Evolutionary conservation across 2,888 invertebrate species (phyloP).

Genomic region (Eupithecia subfuscata): DNA sequence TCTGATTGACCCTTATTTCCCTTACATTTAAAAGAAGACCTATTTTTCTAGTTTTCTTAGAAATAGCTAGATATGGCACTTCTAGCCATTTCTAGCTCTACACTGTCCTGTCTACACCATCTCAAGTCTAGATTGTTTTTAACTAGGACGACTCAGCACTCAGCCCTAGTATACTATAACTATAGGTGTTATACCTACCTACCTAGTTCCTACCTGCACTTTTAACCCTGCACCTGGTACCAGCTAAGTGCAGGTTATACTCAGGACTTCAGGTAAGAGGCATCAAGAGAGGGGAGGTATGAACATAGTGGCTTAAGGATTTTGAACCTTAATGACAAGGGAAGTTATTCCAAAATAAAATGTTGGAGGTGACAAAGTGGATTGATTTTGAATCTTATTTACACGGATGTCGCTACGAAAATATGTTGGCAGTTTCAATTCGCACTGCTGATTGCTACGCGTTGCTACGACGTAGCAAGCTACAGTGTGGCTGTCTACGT

Average conservation of each 20-base stretch:
- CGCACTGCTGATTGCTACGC: neutral
- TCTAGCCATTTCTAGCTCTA: neutral
- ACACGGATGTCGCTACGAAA: neutral
- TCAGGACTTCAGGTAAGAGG: constrained; percentile 17
- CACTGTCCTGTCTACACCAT: neutral
- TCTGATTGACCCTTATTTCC: too few species aligned
- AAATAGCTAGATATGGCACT: too few species aligned
- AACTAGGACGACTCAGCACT: constrained; percentile 31
- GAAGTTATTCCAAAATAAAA: neutral
- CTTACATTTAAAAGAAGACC: too few species aligned
- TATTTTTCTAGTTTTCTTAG: too few species aligned
- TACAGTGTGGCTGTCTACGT: neutral
- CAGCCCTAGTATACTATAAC: neutral
- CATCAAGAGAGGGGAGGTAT: neutral
- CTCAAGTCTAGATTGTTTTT: constrained; percentile 33
- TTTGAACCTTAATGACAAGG: neutral
- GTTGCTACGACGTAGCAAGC: neutral
- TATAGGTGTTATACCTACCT: constrained; percentile 8
- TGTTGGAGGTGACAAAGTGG: neutral
- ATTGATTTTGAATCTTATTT: neutral
- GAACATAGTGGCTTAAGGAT: neutral
- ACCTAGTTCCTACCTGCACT: constrained; percentile 56
- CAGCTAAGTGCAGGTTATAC: constrained; percentile 69
- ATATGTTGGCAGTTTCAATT: neutral
- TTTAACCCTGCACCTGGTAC: constrained; percentile 73